A percentile compares a stretch with the other conserved stretches of the same genome.
These are phyloP conservation scores for Physella acuta DNA, from an alignment of 1,140 invertebrate genomes.

Conservation along the genomic window DNA sequence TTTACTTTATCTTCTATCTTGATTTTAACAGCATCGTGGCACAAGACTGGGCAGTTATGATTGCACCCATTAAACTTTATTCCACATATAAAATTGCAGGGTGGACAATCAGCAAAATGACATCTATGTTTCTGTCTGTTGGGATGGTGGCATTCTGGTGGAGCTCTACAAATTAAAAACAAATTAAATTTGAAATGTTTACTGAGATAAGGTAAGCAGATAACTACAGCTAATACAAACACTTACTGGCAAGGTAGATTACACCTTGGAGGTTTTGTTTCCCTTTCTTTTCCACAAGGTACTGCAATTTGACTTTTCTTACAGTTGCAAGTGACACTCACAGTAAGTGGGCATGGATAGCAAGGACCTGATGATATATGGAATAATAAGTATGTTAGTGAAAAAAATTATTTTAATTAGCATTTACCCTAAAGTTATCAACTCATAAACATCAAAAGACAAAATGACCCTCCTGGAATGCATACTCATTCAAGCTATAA, in stretches of 20 bases:
- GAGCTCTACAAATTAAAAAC: too few relatives aligned
- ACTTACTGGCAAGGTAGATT: constrained; percentile 70
- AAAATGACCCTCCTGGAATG: too few relatives aligned
- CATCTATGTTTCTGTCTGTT: constrained; percentile 75
- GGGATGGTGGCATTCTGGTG: constrained; percentile 78
- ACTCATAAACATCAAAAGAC: too few relatives aligned
- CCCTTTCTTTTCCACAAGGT: constrained; percentile 80
- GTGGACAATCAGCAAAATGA: constrained; percentile 84
- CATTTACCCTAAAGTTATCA: too few relatives aligned
- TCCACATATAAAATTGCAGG: constrained; percentile 75
- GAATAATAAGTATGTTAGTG: neutral
- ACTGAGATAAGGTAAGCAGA: neutral
- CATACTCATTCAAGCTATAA: neutral
- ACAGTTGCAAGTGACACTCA: constrained; percentile 80
- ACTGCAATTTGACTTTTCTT: constrained; percentile 77
- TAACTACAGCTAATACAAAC: neutral
- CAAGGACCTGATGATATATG: constrained; percentile 70
- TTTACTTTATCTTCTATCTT: constrained; percentile 63
- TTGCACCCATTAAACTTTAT: constrained; percentile 68
- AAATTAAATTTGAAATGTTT: too few relatives aligned
- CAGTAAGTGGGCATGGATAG: constrained; percentile 82
- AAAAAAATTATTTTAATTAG: neutral
- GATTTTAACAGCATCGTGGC: constrained; percentile 79
- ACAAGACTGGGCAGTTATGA: constrained; percentile 75
- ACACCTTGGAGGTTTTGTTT: constrained; percentile 78